Conservation (phyloP, 2,113 vertebrate species). For the Myotis yumanensis region DNA sequence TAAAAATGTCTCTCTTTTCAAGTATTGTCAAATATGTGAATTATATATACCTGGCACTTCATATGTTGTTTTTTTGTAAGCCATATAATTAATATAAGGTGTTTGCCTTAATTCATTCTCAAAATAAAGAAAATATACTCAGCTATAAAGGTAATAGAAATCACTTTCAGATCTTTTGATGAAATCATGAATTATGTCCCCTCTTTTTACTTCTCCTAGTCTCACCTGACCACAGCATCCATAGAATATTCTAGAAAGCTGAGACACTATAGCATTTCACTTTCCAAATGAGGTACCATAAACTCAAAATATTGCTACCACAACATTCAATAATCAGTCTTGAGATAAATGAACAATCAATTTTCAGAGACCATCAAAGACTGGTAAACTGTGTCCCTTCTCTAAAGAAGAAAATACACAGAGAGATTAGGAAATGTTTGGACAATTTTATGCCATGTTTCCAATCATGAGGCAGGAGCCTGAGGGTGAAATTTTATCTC, state of each 20-base stretch:
- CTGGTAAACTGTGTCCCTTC: neutral
- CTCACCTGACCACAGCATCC: neutral
- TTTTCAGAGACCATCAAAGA: neutral
- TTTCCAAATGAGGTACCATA: neutral
- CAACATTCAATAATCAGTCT: neutral
- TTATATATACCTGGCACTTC: neutral
- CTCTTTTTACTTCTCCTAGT: neutral
- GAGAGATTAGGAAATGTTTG: neutral
- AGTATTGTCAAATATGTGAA: conserved; percentile 10
- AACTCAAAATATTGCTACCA: neutral
- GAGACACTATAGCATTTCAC: neutral
- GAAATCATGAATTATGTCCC: neutral
- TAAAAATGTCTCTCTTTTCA: conserved; percentile 16
- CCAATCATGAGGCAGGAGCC: neutral
- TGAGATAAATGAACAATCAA: neutral
- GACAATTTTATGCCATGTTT: neutral
- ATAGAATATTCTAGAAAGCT: conserved; percentile 3
- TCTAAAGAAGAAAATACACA: neutral
- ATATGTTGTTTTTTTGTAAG: neutral
- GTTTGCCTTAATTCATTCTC: neutral
- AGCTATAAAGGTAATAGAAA: neutral
- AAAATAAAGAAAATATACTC: neutral
- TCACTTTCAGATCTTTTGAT: neutral
- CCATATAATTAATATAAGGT: neutral
- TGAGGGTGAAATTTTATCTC: neutral